Evolutionary conservation across 2,797 vertebrate species (phyloP), one percentile per base, ranked within the genome.

Genomic region (Cryptoprocta ferox): DNA sequence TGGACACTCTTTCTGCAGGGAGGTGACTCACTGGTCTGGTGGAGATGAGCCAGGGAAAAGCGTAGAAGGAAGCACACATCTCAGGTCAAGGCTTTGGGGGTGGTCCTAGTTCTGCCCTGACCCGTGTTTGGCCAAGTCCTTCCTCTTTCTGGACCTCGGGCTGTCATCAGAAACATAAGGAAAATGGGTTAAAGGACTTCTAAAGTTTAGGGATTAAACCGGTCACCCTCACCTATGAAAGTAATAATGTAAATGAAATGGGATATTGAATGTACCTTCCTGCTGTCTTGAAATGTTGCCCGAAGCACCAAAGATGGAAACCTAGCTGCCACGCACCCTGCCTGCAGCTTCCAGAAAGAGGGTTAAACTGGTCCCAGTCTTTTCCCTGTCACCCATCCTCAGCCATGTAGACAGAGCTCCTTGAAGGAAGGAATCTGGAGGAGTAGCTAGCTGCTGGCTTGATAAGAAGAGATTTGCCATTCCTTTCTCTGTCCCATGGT

Each of bases 241-340:
- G 19, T 53, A 86, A 63, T 89, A 6, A 91, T 4, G n/a, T 26
- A 78, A 85, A 16, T 86, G 66, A 94, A 73, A 45, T 15, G 59
- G 16, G 59, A 21, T 61, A 12, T 35, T 14, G 32, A 86, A 39
- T n/a, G 56, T 42, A 42, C 65, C 83, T 89, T 82, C 83, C 70
- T 28, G 50, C 35, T 63, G 3, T 42, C 75, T 78, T 45, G 78
- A 96, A 79, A 78, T 89, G 37, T n/a, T 95, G 75, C 19, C 61
- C 39, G 56, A 94, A 83, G 24, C 15, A 32, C 53, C 45, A 65
- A 79, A 87, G 76, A 80, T 59, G 39, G 76, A 86, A 83, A 26
- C 7, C 0, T 83, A 39, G 48, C 80, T 87, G 45, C 42, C 39
- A 45, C 61, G 15, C 37, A 0, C n/a, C 59, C 37, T 61, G 12